Evolutionary conservation across 2,888 invertebrate genomes (phyloP).

Genomic region (Creontiades dilutus): DNA sequence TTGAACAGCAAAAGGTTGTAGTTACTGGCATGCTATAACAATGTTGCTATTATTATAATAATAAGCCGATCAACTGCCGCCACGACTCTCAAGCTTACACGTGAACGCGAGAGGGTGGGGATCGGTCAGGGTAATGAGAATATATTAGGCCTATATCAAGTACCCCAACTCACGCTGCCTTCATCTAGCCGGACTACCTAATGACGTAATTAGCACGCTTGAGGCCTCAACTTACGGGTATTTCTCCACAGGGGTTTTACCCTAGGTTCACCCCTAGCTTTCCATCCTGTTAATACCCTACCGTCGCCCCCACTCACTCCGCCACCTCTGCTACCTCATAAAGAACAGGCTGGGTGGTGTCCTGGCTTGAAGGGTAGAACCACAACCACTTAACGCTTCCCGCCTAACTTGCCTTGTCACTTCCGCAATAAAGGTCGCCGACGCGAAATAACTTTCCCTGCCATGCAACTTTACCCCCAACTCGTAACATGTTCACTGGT

Average conservation of each 20-base stretch:
- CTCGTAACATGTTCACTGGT: background rate
- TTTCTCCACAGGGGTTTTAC: conserved; percentile 48
- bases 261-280: conserved; percentile 34
- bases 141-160: conserved; percentile 54
- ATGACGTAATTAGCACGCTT: conserved; percentile 62
- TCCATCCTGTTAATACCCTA: conserved; percentile 4
- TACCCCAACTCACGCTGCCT: conserved; percentile 25
- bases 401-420: conserved; percentile 52
- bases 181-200: conserved; percentile 54
- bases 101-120: background rate
- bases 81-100: background rate
- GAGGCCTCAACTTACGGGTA: conserved; percentile 8
- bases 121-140: conserved; percentile 54
- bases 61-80: conserved; percentile 13
- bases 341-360: conserved; percentile 4
- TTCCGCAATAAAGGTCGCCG: conserved; percentile 55
- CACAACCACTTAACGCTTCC: conserved; percentile 53
- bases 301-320: background rate
- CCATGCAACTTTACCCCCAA: background rate
- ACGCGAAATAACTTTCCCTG: conserved; percentile 38
- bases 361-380: conserved; percentile 21
- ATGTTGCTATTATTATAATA: background rate
- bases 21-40: background rate
- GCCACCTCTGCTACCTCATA: background rate
- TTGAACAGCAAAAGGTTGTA: background rate